Percentiles rank a stretch among this genome's conserved stretches.
Conservation (phyloP, 2,888 invertebrate species). For the Tiliacea citrago region DNA sequence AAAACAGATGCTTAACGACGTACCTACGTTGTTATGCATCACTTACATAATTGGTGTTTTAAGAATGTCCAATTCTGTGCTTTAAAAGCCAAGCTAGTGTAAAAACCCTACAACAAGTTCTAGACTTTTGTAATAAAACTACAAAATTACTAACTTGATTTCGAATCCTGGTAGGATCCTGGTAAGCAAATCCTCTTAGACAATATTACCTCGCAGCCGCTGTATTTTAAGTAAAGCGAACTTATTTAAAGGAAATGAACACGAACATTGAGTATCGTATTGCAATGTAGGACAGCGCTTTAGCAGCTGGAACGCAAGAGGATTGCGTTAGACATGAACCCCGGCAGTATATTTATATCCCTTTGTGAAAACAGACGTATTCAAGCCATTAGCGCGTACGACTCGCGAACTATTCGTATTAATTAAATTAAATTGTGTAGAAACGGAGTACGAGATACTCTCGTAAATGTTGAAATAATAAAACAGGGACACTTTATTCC, state of each 20-base stretch:
- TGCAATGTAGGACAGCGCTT: slow-evolving; percentile 56
- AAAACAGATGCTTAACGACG: too few relatives aligned
- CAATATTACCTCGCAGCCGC: slow-evolving; percentile 36
- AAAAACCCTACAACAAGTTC: not conserved
- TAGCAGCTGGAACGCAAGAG: slow-evolving; percentile 55
- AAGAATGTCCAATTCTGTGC: not conserved
- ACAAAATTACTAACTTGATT: slow-evolving; percentile 16
- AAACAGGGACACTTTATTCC: slow-evolving; percentile 64
- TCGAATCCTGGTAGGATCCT: slow-evolving; percentile 3
- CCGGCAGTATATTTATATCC: slow-evolving; percentile 78
- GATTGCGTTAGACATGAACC: slow-evolving; percentile 65
- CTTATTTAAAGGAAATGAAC: slow-evolving; percentile 49
- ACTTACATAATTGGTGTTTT: not conserved
- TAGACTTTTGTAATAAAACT: slow-evolving; percentile 6
- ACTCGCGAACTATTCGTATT: slow-evolving; percentile 89
- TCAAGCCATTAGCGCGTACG: slow-evolving; percentile 85
- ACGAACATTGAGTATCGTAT: slow-evolving; percentile 51
- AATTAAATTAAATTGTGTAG: slow-evolving; percentile 90
- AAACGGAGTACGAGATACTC: slow-evolving; percentile 78
- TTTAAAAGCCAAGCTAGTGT: not conserved
- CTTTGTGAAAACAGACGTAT: slow-evolving; percentile 83
- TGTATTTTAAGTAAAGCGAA: slow-evolving; percentile 41
- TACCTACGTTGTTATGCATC: not conserved
- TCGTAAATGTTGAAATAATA: slow-evolving; percentile 68
- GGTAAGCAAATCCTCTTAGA: slow-evolving; percentile 28